Evolutionary conservation across 2,113 vertebrate species (phyloP).

Genomic region (Hippocampus barbouri): DNA sequence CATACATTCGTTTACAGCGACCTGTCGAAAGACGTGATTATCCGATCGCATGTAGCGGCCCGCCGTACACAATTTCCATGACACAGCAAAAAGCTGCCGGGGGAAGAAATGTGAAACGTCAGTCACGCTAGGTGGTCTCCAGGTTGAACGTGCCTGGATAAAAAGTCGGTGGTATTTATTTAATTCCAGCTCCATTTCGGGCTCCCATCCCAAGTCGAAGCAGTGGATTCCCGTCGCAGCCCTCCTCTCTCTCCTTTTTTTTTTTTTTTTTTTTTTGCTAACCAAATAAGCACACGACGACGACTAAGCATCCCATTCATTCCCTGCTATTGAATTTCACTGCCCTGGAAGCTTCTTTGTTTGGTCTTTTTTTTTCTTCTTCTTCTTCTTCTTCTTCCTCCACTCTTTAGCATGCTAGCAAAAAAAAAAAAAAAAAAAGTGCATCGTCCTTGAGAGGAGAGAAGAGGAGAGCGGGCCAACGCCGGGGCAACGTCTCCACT

Average conservation of each 20-base stretch:
- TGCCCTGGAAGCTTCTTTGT: slow-evolving; percentile 44
- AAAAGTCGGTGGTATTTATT: background rate
- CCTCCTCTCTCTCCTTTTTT: background rate
- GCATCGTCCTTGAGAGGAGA: background rate
- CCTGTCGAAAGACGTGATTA: background rate
- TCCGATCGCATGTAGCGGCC: background rate
- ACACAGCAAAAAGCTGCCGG: background rate
- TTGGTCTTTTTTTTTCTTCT: slow-evolving; percentile 24
- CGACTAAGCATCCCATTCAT: slow-evolving; percentile 54
- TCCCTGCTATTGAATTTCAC: slow-evolving; percentile 61
- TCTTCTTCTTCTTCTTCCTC: background rate
- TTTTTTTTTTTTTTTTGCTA: background rate
- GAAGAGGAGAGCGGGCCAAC: slow-evolving; percentile 47
- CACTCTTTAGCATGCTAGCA: slow-evolving; percentile 56
- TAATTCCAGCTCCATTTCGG: background rate
- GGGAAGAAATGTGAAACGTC: background rate
- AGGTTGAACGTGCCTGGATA: background rate
- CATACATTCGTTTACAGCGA: background rate
- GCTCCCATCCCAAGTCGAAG: background rate
- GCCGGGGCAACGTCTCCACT: slow-evolving; percentile 67
- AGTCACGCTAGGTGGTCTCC: slow-evolving; percentile 5
- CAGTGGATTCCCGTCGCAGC: background rate
- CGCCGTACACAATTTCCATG: background rate
- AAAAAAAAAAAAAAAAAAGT: slow-evolving; percentile 1
- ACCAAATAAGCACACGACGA: slow-evolving; percentile 42